Conservation (phyloP, 2,113 vertebrate species). For the Bos javanicus region DNA sequence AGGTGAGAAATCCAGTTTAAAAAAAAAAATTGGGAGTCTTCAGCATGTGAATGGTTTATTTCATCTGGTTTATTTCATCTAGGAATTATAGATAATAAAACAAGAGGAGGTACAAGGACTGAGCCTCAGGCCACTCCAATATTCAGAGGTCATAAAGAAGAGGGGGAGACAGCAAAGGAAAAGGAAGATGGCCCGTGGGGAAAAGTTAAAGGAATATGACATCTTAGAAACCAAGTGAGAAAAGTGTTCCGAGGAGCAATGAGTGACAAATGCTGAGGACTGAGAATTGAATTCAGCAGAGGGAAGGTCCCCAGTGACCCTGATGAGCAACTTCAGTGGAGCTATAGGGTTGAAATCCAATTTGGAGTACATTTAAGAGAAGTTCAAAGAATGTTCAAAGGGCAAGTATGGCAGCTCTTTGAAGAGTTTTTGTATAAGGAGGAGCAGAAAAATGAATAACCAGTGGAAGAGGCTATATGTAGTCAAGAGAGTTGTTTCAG, state of each 20-base stretch:
- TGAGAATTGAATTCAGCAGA: neutral
- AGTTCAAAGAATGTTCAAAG: neutral
- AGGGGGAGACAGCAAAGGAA: neutral
- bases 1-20: neutral
- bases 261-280: neutral
- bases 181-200: neutral
- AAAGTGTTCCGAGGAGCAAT: neutral
- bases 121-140: neutral
- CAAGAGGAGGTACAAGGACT: neutral
- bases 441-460: neutral
- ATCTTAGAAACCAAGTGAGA: neutral
- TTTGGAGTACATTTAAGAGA: neutral
- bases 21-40: neutral
- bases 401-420: neutral
- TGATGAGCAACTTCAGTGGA: neutral
- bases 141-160: neutral
- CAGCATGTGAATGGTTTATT: neutral
- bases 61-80: neutral
- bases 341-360: neutral
- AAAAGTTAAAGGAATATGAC: neutral
- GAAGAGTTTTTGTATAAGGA: neutral
- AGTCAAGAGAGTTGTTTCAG: neutral
- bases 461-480: neutral
- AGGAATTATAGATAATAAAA: neutral
- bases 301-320: neutral